Conservation (phyloP, 2,888 invertebrate species). For the Ormyrus labotus region DNA sequence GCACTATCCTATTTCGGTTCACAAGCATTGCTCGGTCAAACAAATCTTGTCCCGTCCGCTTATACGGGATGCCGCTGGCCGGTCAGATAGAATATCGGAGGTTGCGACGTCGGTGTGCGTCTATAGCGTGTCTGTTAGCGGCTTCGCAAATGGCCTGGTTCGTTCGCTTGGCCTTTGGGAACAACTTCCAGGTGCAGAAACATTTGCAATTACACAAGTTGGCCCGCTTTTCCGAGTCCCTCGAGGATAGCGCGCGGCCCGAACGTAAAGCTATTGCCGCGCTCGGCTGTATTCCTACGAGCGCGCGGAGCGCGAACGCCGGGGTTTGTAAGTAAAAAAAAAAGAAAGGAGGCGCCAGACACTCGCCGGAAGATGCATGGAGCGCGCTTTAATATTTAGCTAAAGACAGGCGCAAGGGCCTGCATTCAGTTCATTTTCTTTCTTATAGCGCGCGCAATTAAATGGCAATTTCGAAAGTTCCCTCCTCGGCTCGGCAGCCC, state of each 20-base stretch:
- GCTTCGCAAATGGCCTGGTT: slow-evolving; percentile 26
- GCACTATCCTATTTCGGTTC: slow-evolving; percentile 6
- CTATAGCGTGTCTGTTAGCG: slow-evolving; percentile 22
- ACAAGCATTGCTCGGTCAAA: slow-evolving; percentile 33
- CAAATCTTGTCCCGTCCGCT: slow-evolving; percentile 38
- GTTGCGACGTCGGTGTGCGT: slow-evolving; percentile 12
- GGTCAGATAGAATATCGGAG: slow-evolving; percentile 38
- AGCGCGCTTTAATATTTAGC: neutral
- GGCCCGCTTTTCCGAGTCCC: slow-evolving; percentile 22
- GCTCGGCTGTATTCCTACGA: neutral
- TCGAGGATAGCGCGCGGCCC: neutral
- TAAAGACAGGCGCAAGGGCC: neutral
- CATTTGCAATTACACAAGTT: slow-evolving; percentile 56
- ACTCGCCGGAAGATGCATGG: neutral
- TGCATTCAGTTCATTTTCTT: slow-evolving; percentile 7
- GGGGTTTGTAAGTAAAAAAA: neutral
- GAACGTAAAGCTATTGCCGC: neutral
- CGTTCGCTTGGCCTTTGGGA: slow-evolving; percentile 29
- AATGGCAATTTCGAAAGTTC: slow-evolving; percentile 24
- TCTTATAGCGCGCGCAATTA: slow-evolving; percentile 6
- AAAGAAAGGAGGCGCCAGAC: neutral
- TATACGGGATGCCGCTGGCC: neutral
- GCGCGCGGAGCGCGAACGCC: neutral
- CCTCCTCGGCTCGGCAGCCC: neutral
- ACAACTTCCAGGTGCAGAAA: slow-evolving; percentile 50